Base-by-base conservation (phyloP, 2,888 invertebrate species). In the Cordilura impudica region DNA sequence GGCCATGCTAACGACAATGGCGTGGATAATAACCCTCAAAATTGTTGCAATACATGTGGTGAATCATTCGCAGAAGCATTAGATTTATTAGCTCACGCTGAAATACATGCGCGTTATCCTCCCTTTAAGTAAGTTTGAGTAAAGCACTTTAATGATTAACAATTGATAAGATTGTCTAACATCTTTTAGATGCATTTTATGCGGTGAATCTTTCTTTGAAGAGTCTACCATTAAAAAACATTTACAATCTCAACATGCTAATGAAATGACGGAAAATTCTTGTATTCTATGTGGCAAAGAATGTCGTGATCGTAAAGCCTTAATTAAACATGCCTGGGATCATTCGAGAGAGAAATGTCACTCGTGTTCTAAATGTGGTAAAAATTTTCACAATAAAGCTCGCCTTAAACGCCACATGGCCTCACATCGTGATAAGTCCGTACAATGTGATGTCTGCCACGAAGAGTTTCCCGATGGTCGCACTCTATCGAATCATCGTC, bases 1-100 rank as follows among this genome's bases (percentile, higher is more conserved):
- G 23, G 16, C 4, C 63, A 65, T 39, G 45, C n/a, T 0, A 47
- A 35, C 6, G 21, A 63, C n/a, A 51, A 35, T 35, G 51, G 56
- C 26, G 82, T 81, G 31, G 92, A 83, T 2, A 82, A 81, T 66
- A 86, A 84, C 61, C 86, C 86, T 60, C 80, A 91, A 74, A 95
- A 95, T 87, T 92, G 93, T 81, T 96, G 96, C 88, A 94, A 93
- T 86, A 94, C 94, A 39, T 96, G 96, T 88, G 95, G 95, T 54
- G 94, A 95, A 89, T 92, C 92, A 78, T 96, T 95, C 88, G 91
- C 93, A 47, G 95, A 94, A 90, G 94, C 95, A 65, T 89, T 95
- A 84, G 94, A 95, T 87, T 91, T 95, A 82, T 90, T 95, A 51
- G 94, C 95, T 18, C 95, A 95, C 89, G 94, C 95, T 0, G 95